Evolutionary conservation across 2,113 vertebrate genomes (phyloP), one percentile per base, ranked within the genome.

Genomic region (Sturnus vulgaris): DNA sequence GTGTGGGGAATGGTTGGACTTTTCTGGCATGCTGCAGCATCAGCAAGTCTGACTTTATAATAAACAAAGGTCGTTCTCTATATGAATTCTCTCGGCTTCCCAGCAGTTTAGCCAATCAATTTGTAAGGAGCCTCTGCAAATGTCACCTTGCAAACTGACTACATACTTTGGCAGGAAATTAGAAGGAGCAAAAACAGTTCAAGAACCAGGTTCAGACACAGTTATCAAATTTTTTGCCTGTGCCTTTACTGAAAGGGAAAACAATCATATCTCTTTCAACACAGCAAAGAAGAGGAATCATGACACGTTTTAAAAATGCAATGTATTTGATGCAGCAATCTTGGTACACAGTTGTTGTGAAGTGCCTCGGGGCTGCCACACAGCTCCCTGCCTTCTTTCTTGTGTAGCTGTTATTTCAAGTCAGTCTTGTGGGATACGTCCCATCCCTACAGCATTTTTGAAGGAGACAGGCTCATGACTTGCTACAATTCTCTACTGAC

Each of bases 141-240:
- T 92, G 94, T 97, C 96, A 96, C 93, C 91, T 97, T 97, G 91
- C 90, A 92, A 94, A 76, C 78, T 27, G 40, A 66, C 77, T 91
- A 24, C 10, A 10, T 8, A 2, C 71, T 94, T 94, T 15, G 19
- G 78, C 95, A 95, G 95, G 81, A 95, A 96, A 96, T 97, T 88
- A 95, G 93, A 64, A 93, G 71, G 56, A 86, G 66, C 30, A 92
- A 89, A 96, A 95, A 22, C 81, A 70, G 82, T 92, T 92, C 61
- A 92, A 86, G 78, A 93, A 76, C 39, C 53, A 79, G 68, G 53
- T 19, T 82, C 64, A 90, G 73, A 86, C 42, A 70, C 24, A 63
- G n/a, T 79, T 97, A 88, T 88, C 94, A 89, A 76, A 10, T 19
- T 92, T 92, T 97, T 96, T 90, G 59, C 75, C 63, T 31, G 12